phyloP scores from a whole-genome alignment of 2,797 vertebrate species.

The Vireo griseus region DNA sequence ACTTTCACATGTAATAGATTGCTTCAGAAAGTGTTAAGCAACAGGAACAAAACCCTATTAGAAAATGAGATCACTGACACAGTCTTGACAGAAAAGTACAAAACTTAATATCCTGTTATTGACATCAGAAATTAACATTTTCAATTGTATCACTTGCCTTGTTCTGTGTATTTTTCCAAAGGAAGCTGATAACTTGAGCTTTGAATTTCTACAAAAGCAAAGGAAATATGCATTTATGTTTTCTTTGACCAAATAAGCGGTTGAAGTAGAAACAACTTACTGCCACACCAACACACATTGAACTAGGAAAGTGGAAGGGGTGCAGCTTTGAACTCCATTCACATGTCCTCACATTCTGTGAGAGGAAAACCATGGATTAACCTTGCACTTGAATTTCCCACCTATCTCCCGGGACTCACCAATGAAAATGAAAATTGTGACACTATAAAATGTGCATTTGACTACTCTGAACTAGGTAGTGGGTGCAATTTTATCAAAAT shows the following conservation, averaged over 20 bases:
- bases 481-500: background rate
- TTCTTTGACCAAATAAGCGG: background rate
- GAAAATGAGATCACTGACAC: background rate
- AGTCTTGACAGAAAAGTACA: background rate
- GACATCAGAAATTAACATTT: background rate
- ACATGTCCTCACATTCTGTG: background rate
- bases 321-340: background rate
- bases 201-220: conserved; percentile 84
- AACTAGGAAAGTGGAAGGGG: background rate
- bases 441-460: background rate
- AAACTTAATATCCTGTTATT: background rate
- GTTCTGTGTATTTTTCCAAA: conserved; percentile 86
- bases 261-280: background rate
- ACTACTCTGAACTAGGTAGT: background rate
- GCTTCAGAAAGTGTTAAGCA: background rate
- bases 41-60: background rate
- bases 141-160: conserved; percentile 70
- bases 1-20: background rate
- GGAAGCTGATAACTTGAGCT: conserved; percentile 83
- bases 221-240: background rate
- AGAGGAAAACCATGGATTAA: background rate
- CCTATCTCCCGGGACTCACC: background rate
- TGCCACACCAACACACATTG: background rate
- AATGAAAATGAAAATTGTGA: background rate
- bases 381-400: background rate